Evolutionary conservation across 2,888 invertebrate genomes (phyloP).

Genomic region (Strigamia transsilvanica): DNA sequence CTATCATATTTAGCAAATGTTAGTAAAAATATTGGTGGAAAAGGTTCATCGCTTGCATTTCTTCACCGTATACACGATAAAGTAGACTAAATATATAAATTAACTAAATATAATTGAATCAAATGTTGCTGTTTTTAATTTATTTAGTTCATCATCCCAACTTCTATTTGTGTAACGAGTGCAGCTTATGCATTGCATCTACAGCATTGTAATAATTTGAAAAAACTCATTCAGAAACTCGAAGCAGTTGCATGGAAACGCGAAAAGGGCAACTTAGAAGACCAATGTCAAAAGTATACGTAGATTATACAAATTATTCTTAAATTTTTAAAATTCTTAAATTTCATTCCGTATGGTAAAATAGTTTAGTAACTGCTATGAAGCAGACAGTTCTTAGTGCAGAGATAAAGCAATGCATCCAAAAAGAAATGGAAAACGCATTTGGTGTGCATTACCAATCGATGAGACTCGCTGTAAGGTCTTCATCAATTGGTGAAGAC

Average conservation of each 20-base stretch:
- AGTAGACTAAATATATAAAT: background rate
- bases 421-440: background rate
- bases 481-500: constrained; percentile 70
- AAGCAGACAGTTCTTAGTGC: background rate
- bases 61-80: constrained; percentile 3
- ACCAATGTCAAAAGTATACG: constrained; percentile 52
- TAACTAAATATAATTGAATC: background rate
- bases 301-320: background rate
- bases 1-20: background rate
- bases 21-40: constrained; percentile 54
- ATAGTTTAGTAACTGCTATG: constrained; percentile 42
- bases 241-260: constrained; percentile 65
- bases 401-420: background rate
- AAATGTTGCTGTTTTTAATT: background rate
- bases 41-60: constrained; percentile 55
- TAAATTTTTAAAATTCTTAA: background rate
- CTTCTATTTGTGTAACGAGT: constrained; percentile 76
- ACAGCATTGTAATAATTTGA: constrained; percentile 66
- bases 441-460: constrained; percentile 48
- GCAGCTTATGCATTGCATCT: constrained; percentile 72
- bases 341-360: background rate
- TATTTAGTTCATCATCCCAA: constrained; percentile 70
- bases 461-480: constrained; percentile 54
- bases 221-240: constrained; percentile 67
- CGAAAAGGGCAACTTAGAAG: constrained; percentile 17